Evolutionary conservation across 2,888 invertebrate genomes (phyloP), one percentile per base, ranked within the genome.

Genomic region (Alcis repandata): DNA sequence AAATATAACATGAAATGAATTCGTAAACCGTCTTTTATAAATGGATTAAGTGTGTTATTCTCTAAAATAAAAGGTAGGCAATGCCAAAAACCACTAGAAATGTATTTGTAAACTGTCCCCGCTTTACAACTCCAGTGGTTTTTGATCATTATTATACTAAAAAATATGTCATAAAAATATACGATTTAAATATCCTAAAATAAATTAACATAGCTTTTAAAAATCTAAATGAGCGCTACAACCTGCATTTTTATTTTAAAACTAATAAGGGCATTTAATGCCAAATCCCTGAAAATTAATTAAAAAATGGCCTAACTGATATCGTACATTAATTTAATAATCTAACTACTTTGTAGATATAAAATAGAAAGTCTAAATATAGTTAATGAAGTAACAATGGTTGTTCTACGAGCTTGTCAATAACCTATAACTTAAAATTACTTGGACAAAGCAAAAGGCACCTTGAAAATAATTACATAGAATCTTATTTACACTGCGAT

Each of bases 171-270:
- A 22, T n/a, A n/a, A 13, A 22, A 48, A 9, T 27, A 15, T 27
- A 36, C 8, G 19, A 15, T 51, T 36, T 13, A 19, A 36, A 20
- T 20, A 19, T 13, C n/a, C 36, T 19, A 7, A 38, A 36, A 51
- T 27, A 40, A 38, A 53, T 40, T 53, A 53, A 40, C 20, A 36
- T 33, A 52, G 13, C 7, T 8, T 52, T 65, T 69, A 70, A 74
- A 70, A 63, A 68, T 60, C 72, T 69, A 78, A 72, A 78, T 77
- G 77, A 77, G 78, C 77, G 75, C 77, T 77, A 75, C 78, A 71
- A 63, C 70, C 62, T 70, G 70, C 70, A 71, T 76, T 67, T 70
- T 71, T 70, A 70, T 63, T 60, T 46, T 59, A 49, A 52, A 36
- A 17, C 46, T 53, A 59, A 45, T 59, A 27, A 41, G 1, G 51